phyloP scores from a whole-genome alignment of 2,797 vertebrate genomes.

The Pipistrellus pygmaeus region DNA sequence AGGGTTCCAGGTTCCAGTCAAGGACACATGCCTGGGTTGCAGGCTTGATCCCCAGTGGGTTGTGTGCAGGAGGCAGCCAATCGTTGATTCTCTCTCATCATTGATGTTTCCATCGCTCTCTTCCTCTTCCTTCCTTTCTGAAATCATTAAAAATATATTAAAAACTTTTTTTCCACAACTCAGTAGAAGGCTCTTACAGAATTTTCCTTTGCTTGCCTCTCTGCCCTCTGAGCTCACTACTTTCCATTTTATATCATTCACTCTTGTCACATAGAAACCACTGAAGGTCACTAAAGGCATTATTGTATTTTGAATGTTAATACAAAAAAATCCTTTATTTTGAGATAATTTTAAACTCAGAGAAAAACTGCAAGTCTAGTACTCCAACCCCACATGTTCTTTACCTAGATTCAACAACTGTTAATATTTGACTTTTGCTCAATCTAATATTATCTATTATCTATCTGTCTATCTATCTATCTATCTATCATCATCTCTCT shows the following conservation, averaged over 20 bases:
- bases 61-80: too few species aligned
- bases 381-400: neutral
- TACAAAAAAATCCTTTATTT: neutral
- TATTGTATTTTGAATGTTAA: neutral
- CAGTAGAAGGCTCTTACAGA: neutral
- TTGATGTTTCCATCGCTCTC: too few species aligned
- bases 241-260: neutral
- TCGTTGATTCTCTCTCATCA: too few species aligned
- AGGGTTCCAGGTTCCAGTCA: too few species aligned
- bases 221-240: neutral
- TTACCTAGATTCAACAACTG: neutral
- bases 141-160: too few species aligned
- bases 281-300: neutral
- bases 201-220: neutral
- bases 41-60: too few species aligned
- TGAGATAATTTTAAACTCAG: conserved; percentile 27
- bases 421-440: conserved; percentile 16
- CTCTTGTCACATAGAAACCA: neutral
- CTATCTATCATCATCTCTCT: neutral
- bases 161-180: neutral
- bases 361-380: neutral
- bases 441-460: neutral
- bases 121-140: too few species aligned
- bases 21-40: too few species aligned
- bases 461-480: neutral